phyloP scores from a whole-genome alignment of 2,888 invertebrate genomes.

The Eustalomyia histrio region DNA sequence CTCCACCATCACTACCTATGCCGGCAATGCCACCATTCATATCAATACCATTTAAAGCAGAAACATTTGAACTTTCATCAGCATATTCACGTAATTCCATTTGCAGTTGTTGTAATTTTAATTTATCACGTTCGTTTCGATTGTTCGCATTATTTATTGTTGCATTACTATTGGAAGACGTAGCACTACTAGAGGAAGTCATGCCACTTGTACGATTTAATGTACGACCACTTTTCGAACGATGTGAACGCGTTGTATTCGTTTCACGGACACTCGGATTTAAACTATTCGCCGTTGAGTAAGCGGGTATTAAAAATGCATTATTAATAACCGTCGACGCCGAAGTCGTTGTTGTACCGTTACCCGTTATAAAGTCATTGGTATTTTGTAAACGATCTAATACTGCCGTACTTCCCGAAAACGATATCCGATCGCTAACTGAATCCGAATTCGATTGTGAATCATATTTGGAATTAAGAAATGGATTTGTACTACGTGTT shows the following conservation, averaged over 20 bases:
- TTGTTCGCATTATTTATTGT: slow-evolving; percentile 59
- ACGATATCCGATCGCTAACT: slow-evolving; percentile 70
- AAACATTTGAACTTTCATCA: slow-evolving; percentile 59
- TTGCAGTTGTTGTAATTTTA: slow-evolving; percentile 71
- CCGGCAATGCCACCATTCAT: slow-evolving; percentile 73
- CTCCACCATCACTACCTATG: slow-evolving; percentile 79
- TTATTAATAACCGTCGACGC: slow-evolving; percentile 69
- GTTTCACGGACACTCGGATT: slow-evolving; percentile 59
- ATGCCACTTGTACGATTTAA: slow-evolving; percentile 80
- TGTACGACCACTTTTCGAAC: slow-evolving; percentile 74
- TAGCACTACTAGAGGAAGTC: slow-evolving; percentile 82
- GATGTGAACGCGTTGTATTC: slow-evolving; percentile 73
- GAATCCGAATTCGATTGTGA: slow-evolving; percentile 70
- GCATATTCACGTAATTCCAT: slow-evolving; percentile 72
- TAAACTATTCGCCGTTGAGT: slow-evolving; percentile 54
- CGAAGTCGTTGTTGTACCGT: slow-evolving; percentile 37
- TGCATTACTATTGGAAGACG: slow-evolving; percentile 70
- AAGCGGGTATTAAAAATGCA: slow-evolving; percentile 69
- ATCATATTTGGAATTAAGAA: slow-evolving; percentile 75
- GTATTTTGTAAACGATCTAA: slow-evolving; percentile 71
- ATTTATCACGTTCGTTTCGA: slow-evolving; percentile 72
- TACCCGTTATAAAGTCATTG: slow-evolving; percentile 62
- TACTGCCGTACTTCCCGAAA: slow-evolving; percentile 72
- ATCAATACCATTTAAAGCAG: slow-evolving; percentile 51
- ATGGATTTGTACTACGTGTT: slow-evolving; percentile 77